Base-by-base conservation (phyloP, 2,888 invertebrate species). In the Drosophila setosimentum region DNA sequence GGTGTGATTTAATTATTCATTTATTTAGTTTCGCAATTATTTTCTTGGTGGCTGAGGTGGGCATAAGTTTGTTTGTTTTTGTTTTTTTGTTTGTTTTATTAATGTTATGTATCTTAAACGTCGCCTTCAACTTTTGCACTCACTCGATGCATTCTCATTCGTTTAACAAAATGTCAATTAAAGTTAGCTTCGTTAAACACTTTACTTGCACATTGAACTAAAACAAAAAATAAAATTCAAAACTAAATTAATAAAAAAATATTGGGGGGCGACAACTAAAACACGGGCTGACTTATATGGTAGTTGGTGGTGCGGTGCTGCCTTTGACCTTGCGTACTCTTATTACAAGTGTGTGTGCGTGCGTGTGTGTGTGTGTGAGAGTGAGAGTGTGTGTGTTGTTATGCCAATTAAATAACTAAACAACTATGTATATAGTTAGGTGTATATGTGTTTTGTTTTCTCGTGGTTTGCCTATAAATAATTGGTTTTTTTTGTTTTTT, bases 1-100 rank as follows among this genome's bases (percentile, higher is more conserved):
- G 57, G 64, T 57, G 59, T 33, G 51, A 64, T 58, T 68, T 60
- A 21, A 61, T 74, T 42, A 59, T 63, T 68, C 50, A 40, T 69
- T 74, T 42, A 59, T 63, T 68, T 62, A 54, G 57, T 68, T 68
- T 54, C n/a, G 37, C 45, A 37, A 59, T 67, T 59, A 67, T 72
- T 76, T 86, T 76, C 82, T 88, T 90, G 89, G 88, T 90, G 89
- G 88, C 83, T 90, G 88, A 89, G 90, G 90, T 90, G 90, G 90
- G 90, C 81, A 82, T 82, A 79, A 85, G 88, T 87, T 79, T 73
- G 63, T 55, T 24, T 78, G 57, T 78, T 59, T 35, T 50, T 55
- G 53, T 64, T 60, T 54, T 29, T 48, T 48, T 32, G 32, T n/a
- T 61, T 61, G n/a, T n/a, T n/a, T n/a, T n/a, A n/a, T 65, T 62